These are phyloP conservation scores for Pocota personata DNA, from an alignment of 2,888 invertebrate genomes.

Conservation along the genomic window DNA sequence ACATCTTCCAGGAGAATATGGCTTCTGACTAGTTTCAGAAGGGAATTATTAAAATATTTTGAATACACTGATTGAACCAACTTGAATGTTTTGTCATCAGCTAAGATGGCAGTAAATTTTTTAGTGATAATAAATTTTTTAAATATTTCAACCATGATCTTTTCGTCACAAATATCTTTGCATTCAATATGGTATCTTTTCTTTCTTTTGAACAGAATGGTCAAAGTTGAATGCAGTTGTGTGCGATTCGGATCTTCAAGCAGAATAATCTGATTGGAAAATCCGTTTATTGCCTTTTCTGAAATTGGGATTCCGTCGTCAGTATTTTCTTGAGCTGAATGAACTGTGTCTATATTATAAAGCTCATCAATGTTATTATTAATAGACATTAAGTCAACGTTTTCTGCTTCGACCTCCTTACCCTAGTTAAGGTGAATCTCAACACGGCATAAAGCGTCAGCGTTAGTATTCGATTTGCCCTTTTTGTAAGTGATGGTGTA, in stretches of 20 bases:
- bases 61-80: not conserved
- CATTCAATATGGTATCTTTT: conserved; percentile 11
- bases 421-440: not conserved
- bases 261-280: conserved; percentile 12
- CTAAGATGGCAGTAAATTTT: not conserved
- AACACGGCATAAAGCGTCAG: not conserved
- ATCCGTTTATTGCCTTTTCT: conserved; percentile 16
- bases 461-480: too few relatives aligned
- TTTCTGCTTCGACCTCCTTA: not conserved
- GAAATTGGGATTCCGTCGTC: not conserved
- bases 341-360: not conserved
- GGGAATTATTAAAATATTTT: conserved; percentile 9
- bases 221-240: not conserved
- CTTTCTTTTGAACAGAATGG: not conserved
- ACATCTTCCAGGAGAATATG: not conserved
- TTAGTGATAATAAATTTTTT: not conserved
- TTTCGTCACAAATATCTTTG: too few relatives aligned
- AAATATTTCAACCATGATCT: conserved; percentile 3
- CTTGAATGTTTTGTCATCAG: not conserved
- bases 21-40: not conserved
- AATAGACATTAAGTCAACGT: not conserved
- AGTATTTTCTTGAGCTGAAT: not conserved
- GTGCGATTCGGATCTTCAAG: not conserved
- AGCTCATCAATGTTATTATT: too few relatives aligned
- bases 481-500: too few relatives aligned